Conservation (phyloP, 2,888 invertebrate species). For the Drosophila kambysellisi region DNA sequence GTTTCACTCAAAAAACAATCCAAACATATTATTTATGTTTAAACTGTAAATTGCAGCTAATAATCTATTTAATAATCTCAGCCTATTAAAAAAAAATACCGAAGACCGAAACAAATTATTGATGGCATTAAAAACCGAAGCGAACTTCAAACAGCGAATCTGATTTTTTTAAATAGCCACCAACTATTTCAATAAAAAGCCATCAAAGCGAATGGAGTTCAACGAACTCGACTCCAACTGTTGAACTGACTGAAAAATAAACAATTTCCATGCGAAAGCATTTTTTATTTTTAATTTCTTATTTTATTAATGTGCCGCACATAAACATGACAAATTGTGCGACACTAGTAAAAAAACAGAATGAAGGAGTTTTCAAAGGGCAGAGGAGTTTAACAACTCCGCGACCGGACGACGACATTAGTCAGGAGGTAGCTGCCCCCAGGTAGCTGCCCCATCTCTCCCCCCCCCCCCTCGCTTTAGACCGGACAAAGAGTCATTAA, state of each 20-base stretch:
- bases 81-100: not conserved
- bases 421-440: not conserved
- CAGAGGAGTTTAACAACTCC: not conserved
- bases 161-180: constrained; percentile 29
- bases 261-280: constrained; percentile 44
- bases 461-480: not conserved
- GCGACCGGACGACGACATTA: not conserved
- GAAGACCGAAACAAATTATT: not conserved
- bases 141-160: constrained; percentile 25
- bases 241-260: constrained; percentile 38
- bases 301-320: constrained; percentile 54
- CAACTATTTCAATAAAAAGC: constrained; percentile 42
- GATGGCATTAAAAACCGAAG: not conserved
- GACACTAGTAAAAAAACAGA: not conserved
- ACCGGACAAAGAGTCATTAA: constrained; percentile 34
- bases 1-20: too few species aligned
- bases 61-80: not conserved
- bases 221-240: constrained; percentile 26
- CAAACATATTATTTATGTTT: not conserved
- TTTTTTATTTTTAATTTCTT: constrained; percentile 12
- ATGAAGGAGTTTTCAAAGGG: not conserved
- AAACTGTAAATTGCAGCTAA: not conserved
- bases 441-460: too few species aligned
- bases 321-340: constrained; percentile 55
- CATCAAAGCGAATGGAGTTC: constrained; percentile 38